Evolutionary conservation across 2,113 vertebrate species (phyloP), one percentile per base, ranked within the genome.

Genomic region (Callorhinus ursinus): DNA sequence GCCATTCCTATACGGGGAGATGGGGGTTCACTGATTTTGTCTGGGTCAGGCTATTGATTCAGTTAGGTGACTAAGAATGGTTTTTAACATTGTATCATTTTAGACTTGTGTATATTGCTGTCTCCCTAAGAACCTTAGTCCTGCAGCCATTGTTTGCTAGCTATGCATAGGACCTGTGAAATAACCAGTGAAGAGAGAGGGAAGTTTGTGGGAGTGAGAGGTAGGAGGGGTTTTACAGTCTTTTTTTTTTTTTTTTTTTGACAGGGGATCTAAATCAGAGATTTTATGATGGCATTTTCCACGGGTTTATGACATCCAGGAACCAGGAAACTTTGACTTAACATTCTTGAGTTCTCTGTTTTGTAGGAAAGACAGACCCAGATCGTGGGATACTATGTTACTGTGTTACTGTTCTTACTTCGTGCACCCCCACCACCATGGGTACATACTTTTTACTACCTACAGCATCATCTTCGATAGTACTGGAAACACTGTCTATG

Each of bases 221-320:
- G 28, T 36, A 77, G 36, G 2, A 55, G 2, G 18, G 1, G 16
- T 55, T 94, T 94, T 53, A 53, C 3, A 81, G 57, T 26, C 22
- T 72, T 81, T 72, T 51, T 93, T n/a, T n/a, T n/a, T 21, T 77
- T 21, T 77, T 96, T 93, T 21, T 77, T 21, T 77, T 96, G 49
- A 36, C 2, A 71, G 15, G 8, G 15, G 2, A 22, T 65, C 49
- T 88, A 57, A 91, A 36, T 83, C 24, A 92, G 36, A 80, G 42
- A 49, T 82, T 91, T 90, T 65, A 72, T 61, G 4, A 51, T 65
- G 88, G 7, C 8, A 88, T 86, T 93, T 86, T 91, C 63, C 46
- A 31, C 15, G 33, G 36, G 10, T 79, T 87, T 87, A 13, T 94
- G 72, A 63, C 22, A 7, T 69, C 80, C 92, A 4, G 21, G 10